These are phyloP conservation scores for Tridacna gigas DNA, from an alignment of 2,888 invertebrate species.

Conservation along the genomic window DNA sequence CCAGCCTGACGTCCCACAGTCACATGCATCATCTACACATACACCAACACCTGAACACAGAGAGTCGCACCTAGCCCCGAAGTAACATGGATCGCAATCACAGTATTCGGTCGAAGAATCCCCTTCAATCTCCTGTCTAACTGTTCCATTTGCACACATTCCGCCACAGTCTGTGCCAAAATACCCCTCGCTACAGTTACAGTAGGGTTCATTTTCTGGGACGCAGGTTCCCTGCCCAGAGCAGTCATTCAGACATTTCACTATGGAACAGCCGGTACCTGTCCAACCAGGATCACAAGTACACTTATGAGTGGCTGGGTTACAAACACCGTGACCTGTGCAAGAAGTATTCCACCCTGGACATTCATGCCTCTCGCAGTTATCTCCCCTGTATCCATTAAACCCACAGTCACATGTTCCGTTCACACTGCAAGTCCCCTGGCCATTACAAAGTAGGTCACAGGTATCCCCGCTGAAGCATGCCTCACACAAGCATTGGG, in stretches of 20 bases:
- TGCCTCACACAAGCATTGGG: constrained; percentile 69
- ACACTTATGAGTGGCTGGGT: constrained; percentile 64
- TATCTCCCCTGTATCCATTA: constrained; percentile 69
- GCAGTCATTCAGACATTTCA: constrained; percentile 72
- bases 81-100: constrained; percentile 68
- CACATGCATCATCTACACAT: constrained; percentile 67
- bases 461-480: constrained; percentile 74
- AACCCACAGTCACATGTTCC: constrained; percentile 75
- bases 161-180: constrained; percentile 61
- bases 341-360: constrained; percentile 70
- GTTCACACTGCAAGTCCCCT: constrained; percentile 61
- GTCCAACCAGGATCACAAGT: constrained; percentile 71
- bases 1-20: constrained; percentile 73
- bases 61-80: constrained; percentile 55
- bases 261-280: constrained; percentile 70
- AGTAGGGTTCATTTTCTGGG: constrained; percentile 46
- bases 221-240: constrained; percentile 68
- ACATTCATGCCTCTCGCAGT: constrained; percentile 73
- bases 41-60: constrained; percentile 60
- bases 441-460: constrained; percentile 67
- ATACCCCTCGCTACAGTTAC: constrained; percentile 53
- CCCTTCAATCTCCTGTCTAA: constrained; percentile 32
- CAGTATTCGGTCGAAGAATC: constrained; percentile 61
- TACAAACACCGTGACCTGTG: constrained; percentile 71
- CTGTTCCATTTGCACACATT: constrained; percentile 57